Evolutionary conservation across 2,113 vertebrate genomes (phyloP).

Genomic region (Dasyurus viverrinus): DNA sequence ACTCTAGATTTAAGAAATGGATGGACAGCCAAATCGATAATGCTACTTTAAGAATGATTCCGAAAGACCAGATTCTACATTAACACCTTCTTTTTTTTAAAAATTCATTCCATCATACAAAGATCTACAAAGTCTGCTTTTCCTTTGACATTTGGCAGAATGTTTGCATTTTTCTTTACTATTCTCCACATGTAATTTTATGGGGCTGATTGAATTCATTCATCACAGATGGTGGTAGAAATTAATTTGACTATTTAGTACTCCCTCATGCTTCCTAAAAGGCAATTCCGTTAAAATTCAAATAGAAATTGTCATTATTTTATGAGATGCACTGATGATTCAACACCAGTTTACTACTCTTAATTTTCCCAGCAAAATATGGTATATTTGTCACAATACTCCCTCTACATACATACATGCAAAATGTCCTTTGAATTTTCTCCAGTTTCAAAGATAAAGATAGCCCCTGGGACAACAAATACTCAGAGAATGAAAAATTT

Average conservation of each 20-base stretch:
- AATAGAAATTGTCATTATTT: constrained; percentile 68
- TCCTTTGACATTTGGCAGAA: constrained; percentile 52
- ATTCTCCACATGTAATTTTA: constrained; percentile 63
- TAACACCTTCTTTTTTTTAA: not conserved
- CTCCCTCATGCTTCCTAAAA: constrained; percentile 72
- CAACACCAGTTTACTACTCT: constrained; percentile 67
- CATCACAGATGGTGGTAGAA: constrained; percentile 66
- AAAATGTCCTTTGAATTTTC: not conserved
- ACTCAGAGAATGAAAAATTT: not conserved
- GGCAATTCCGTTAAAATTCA: constrained; percentile 77
- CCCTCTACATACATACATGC: not conserved
- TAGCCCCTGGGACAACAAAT: not conserved
- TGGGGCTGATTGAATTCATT: constrained; percentile 59
- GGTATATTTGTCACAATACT: not conserved
- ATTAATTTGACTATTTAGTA: constrained; percentile 70
- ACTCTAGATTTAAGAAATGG: not conserved
- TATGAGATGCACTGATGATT: constrained; percentile 68
- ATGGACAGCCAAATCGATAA: not conserved
- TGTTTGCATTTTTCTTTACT: constrained; percentile 42
- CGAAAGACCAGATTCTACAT: not conserved
- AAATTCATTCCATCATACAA: not conserved
- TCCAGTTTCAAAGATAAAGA: not conserved
- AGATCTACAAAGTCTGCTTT: constrained; percentile 35
- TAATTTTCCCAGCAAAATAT: constrained; percentile 63
- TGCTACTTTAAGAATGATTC: not conserved